A percentile compares a stretch with the other conserved stretches of the same genome.
Conservation (phyloP, 2,113 vertebrate genomes). For the Rhinopomastus cyanomelas region DNA sequence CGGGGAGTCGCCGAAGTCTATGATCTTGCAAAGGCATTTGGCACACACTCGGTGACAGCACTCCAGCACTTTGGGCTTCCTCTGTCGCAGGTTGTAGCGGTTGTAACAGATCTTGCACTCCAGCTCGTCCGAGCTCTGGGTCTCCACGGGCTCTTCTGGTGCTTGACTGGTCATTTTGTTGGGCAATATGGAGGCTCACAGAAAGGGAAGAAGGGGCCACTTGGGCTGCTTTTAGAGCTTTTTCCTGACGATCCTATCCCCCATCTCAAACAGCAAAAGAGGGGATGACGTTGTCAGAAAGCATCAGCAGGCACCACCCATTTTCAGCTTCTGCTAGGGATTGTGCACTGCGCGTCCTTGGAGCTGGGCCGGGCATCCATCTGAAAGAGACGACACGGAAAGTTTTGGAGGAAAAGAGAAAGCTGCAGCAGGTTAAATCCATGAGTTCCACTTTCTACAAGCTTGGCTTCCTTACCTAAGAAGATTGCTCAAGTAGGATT, state of each 20-base stretch:
- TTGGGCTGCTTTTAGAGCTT: not conserved
- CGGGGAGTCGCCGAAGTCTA: constrained; percentile 87
- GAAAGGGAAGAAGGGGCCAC: not conserved
- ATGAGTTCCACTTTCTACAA: not conserved
- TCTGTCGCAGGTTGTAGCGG: constrained; percentile 83
- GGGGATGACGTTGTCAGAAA: not conserved
- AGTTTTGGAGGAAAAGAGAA: constrained; percentile 45
- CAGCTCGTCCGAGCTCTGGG: constrained; percentile 81
- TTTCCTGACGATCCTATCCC: not conserved
- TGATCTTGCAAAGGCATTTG: constrained; percentile 91
- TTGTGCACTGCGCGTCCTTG: not conserved
- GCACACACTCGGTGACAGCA: constrained; percentile 92
- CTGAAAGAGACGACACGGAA: constrained; percentile 25
- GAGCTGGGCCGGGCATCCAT: not conserved
- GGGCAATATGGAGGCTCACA: not conserved
- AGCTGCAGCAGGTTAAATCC: not conserved
- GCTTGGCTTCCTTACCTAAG: not conserved
- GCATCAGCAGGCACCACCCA: constrained; percentile 1
- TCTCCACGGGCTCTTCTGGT: constrained; percentile 69
- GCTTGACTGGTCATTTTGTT: constrained; percentile 79
- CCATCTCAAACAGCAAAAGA: not conserved
- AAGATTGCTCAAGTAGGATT: not conserved
- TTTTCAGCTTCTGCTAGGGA: constrained; percentile 45
- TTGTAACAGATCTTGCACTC: constrained; percentile 98
- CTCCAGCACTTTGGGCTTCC: constrained; percentile 88